A percentile compares a stretch with the other conserved stretches of the same genome.
These are phyloP conservation scores for Rhamphomyia laevipes DNA, from an alignment of 2,888 invertebrate genomes.

Conservation along the genomic window DNA sequence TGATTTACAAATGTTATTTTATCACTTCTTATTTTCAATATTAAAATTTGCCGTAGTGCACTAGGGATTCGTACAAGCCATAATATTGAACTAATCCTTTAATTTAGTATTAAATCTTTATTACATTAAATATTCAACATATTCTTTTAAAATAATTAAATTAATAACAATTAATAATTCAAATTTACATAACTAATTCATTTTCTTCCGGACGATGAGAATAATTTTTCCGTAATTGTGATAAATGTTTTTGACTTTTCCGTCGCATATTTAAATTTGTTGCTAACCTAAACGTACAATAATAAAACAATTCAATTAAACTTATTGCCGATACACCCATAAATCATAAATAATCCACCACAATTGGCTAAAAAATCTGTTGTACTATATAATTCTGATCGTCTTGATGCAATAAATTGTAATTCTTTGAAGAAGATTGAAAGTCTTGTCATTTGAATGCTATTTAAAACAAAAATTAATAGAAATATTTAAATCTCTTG, in stretches of 20 bases:
- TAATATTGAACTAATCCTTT: too few species aligned
- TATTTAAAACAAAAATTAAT: conserved; percentile 16
- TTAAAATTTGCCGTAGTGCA: too few species aligned
- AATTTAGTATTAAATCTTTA: too few species aligned
- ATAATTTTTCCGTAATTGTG: neutral
- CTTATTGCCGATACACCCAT: conserved; percentile 17
- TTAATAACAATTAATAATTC: too few species aligned
- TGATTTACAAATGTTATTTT: too few species aligned
- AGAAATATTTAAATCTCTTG: neutral
- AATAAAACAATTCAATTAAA: conserved; percentile 38
- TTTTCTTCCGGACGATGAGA: too few species aligned
- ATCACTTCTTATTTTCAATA: too few species aligned
- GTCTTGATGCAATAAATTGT: conserved; percentile 48
- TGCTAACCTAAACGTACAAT: conserved; percentile 32
- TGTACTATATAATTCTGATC: conserved; percentile 48
- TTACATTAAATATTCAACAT: too few species aligned
- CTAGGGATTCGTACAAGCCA: too few species aligned
- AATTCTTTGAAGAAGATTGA: conserved; percentile 53
- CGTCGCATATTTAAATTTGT: conserved; percentile 30
- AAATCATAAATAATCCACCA: conserved; percentile 42
- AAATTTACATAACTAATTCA: too few species aligned
- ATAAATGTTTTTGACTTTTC: neutral
- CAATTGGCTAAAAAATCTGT: conserved; percentile 51
- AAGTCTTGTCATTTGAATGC: conserved; percentile 41
- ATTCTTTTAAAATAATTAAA: too few species aligned